A percentile compares a stretch with the other conserved stretches of the same genome.
Conservation (phyloP, 2,113 vertebrate genomes). For the Macaca fascicularis region T2T-MFA8v1.1 NC_088387.1:111665001-111665500, state of each 20-base stretch:
- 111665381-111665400: neutral
- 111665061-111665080: neutral
- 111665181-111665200: neutral
- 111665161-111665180: neutral
- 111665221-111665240: neutral
- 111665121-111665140: accelerated
- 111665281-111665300: neutral
- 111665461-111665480: no score
- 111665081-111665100: neutral
- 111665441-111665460: neutral
- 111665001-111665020: accelerated
- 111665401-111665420: no score
- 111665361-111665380: neutral
- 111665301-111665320: neutral
- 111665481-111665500: neutral
- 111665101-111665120: neutral
- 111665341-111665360: neutral
- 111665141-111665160: no score
- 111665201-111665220: neutral
- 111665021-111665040: neutral
- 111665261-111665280: neutral
- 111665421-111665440: accelerated
- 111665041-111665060: accelerated
- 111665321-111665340: neutral
- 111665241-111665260: neutral